phyloP scores from a whole-genome alignment of 2,888 invertebrate genomes.

The Hirudinaria manillensis region DNA sequence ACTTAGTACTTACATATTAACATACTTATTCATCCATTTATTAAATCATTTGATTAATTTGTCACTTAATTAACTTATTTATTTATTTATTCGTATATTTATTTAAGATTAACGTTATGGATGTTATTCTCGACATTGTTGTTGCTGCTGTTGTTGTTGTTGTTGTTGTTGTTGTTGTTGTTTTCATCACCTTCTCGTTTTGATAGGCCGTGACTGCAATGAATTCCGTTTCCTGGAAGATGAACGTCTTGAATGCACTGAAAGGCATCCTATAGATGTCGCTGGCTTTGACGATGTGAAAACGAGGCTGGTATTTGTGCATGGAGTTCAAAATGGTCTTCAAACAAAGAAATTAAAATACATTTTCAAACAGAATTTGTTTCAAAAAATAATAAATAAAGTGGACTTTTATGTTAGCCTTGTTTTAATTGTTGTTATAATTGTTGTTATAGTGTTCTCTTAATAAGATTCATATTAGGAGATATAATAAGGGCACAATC shows the following conservation, averaged over 20 bases:
- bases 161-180: neutral
- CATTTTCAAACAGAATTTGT: too few relatives aligned
- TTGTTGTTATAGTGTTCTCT: too few relatives aligned
- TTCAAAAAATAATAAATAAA: too few relatives aligned
- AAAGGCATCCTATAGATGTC: slow-evolving; percentile 31
- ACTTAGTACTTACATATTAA: too few relatives aligned
- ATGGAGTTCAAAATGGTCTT: slow-evolving; percentile 35
- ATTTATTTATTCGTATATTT: too few relatives aligned
- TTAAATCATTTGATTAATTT: too few relatives aligned
- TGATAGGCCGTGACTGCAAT: slow-evolving; percentile 34
- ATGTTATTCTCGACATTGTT: neutral
- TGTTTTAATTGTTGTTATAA: too few relatives aligned
- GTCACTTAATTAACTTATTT: too few relatives aligned
- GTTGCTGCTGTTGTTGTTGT: neutral
- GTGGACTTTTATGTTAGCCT: too few relatives aligned
- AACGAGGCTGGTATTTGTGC: slow-evolving; percentile 35
- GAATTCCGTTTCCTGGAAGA: slow-evolving; percentile 32
- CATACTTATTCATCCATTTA: too few relatives aligned
- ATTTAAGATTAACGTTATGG: neutral
- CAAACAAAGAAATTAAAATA: neutral
- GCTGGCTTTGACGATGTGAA: slow-evolving; percentile 30
- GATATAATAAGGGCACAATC: too few relatives aligned
- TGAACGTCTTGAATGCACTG: slow-evolving; percentile 28
- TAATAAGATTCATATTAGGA: too few relatives aligned
- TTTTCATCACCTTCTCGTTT: slow-evolving; percentile 30